Evolutionary conservation across 2,888 invertebrate species (phyloP).

Genomic region (Drosophila robusta): DNA sequence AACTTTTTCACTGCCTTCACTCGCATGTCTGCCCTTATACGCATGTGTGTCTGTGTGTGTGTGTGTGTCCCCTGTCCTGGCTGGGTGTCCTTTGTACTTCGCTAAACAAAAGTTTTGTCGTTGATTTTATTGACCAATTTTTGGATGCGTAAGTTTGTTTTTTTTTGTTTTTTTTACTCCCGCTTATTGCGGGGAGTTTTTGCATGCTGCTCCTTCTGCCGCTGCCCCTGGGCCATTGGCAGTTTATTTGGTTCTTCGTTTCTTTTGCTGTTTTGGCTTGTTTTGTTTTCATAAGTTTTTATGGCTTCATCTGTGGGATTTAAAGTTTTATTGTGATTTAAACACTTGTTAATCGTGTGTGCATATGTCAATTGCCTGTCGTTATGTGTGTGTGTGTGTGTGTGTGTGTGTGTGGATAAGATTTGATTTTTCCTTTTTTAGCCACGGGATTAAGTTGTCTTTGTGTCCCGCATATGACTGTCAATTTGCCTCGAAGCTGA

Average conservation of each 20-base stretch:
- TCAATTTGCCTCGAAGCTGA: conserved; percentile 1
- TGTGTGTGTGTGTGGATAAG: conserved; percentile 24
- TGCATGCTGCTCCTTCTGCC: conserved; percentile 57
- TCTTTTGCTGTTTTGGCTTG: conserved; percentile 56
- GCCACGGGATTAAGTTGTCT: conserved; percentile 63
- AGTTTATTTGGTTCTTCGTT: conserved; percentile 62
- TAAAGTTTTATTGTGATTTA: conserved; percentile 81
- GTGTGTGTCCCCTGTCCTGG: conserved; percentile 26
- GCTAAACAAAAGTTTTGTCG: conserved; percentile 75
- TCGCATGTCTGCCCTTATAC: conserved; percentile 26
- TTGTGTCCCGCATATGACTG: conserved; percentile 34
- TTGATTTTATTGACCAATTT: conserved; percentile 81
- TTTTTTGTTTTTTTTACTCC: conserved; percentile 27
- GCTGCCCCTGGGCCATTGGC: conserved; percentile 34
- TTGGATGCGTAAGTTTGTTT: conserved; percentile 76
- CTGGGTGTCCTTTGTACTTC: conserved; percentile 75
- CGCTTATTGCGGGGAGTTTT: conserved; percentile 54
- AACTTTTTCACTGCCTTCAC: conserved; percentile 31
- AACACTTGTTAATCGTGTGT: conserved; percentile 81
- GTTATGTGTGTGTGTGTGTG: conserved; percentile 28
- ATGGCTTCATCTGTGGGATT: conserved; percentile 78
- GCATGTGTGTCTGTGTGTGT: conserved; percentile 23
- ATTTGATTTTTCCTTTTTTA: conserved; percentile 15
- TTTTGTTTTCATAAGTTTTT: conserved; percentile 73
- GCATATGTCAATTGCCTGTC: conserved; percentile 74